Evolutionary conservation across 2,113 vertebrate species (phyloP).

Genomic region (Pithys albifrons): DNA sequence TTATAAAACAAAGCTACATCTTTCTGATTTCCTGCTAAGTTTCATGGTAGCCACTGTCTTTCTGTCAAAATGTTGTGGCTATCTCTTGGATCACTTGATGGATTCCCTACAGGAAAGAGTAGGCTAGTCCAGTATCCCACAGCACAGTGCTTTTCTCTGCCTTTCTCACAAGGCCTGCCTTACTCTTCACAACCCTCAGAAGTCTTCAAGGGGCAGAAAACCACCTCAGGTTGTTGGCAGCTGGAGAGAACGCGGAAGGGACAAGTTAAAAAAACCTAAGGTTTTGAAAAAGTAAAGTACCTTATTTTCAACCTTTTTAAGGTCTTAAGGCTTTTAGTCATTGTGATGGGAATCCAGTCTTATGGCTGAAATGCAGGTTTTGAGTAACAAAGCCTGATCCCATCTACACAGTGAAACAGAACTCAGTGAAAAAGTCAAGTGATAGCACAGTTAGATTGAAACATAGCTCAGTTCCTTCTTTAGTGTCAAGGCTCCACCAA

Average conservation of each 20-base stretch:
- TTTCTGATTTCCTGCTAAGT: background rate
- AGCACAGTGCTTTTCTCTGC: background rate
- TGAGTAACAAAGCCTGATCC: background rate
- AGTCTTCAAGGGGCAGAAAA: background rate
- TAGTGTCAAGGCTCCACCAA: background rate
- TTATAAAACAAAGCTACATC: background rate
- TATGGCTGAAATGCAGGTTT: background rate
- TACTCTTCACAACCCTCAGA: background rate
- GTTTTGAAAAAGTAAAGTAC: background rate
- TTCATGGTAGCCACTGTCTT: background rate
- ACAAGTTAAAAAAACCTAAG: background rate
- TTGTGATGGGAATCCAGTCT: background rate
- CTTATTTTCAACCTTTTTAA: background rate
- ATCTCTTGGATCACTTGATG: background rate
- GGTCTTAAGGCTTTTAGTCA: slow-evolving; percentile 23
- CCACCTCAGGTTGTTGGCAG: background rate
- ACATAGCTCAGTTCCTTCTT: background rate
- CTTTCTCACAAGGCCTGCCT: background rate
- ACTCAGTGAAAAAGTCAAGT: background rate
- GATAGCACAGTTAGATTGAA: background rate
- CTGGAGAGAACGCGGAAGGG: background rate
- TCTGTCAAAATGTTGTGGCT: background rate
- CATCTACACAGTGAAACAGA: background rate
- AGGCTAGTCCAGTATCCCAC: background rate
- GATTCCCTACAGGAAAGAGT: background rate